Conservation (phyloP, 2,113 vertebrate species). For the Marmota monax region DNA sequence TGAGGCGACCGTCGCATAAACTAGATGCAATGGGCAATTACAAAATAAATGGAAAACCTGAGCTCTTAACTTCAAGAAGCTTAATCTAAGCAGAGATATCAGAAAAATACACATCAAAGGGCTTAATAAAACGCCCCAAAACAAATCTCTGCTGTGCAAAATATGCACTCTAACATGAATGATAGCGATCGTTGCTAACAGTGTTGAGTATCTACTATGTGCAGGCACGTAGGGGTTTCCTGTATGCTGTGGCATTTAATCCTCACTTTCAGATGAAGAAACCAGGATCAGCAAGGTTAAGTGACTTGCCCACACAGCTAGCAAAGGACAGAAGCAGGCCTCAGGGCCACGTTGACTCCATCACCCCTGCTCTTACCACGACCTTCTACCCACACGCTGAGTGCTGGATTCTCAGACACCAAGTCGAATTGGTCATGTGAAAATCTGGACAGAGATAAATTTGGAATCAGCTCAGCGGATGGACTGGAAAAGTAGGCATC, state of each 20-base stretch:
- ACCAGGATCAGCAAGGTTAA: not conserved
- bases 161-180: not conserved
- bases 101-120: constrained; percentile 47
- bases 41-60: constrained; percentile 45
- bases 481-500: not conserved
- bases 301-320: not conserved
- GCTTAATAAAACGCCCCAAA: constrained; percentile 22
- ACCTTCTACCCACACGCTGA: not conserved
- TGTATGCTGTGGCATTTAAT: not conserved
- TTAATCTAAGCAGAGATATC: constrained; percentile 42
- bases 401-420: not conserved
- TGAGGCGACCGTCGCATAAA: not conserved
- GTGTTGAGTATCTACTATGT: not conserved
- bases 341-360: not conserved
- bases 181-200: not conserved
- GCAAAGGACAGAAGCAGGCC: not conserved
- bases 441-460: not conserved
- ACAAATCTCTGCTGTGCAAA: not conserved
- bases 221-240: not conserved
- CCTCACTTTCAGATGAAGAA: constrained; percentile 2
- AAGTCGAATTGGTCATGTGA: not conserved
- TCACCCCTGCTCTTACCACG: not conserved
- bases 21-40: constrained; percentile 37
- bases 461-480: not conserved
- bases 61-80: constrained; percentile 15